Base-by-base conservation (phyloP, 64 coral and sea anemone species). In the Montipora cactus region DNA sequence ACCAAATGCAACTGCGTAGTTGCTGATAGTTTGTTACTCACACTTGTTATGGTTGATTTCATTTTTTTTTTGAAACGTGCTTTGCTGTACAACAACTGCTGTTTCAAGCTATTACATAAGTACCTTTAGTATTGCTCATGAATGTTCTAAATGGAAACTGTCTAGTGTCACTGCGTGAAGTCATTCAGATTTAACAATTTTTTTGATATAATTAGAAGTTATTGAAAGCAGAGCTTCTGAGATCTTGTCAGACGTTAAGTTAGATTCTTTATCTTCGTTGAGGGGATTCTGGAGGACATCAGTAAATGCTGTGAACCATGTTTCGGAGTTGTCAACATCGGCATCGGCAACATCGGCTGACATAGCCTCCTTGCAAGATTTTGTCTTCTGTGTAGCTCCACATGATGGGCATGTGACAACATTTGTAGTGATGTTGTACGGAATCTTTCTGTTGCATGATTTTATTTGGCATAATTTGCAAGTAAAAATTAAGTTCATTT, bases 311-410 rank as follows among this genome's bases (percentile, higher is more conserved):
- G 75, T 78, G 75, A 78, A 78, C 44, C 75, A 78, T 13, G 37
- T 47, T 78, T 49, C 75, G 11, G 44, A 11, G 8, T 18, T 18
- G 4, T 78, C 75, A 48, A 25, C 23, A 25, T 25, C 23, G 0
- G 23, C 23, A 25, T 25, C 23, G 23, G 23, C 0, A 25, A 25
- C 67, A 75, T 44, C 80, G 89, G 86, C 92, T 74, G 92, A 94
- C 92, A 94, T 94, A 21, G 77, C 92, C 59, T 94, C 83, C 92
- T 93, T 93, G 6, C 28, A 93, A 45, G 84, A 5, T 46, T 94
- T 94, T 49, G 85, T 81, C 44, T 94, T 94, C 15, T 78, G 44
- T 47, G 44, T 78, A 15, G 75, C 45, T 3, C 3, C 75, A 78
- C 75, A 78, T 78, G 75, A 78, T 78, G 75, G 75, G 75, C 75